Conservation (phyloP, 2,797 vertebrate species). For the Labroides dimidiatus region DNA sequence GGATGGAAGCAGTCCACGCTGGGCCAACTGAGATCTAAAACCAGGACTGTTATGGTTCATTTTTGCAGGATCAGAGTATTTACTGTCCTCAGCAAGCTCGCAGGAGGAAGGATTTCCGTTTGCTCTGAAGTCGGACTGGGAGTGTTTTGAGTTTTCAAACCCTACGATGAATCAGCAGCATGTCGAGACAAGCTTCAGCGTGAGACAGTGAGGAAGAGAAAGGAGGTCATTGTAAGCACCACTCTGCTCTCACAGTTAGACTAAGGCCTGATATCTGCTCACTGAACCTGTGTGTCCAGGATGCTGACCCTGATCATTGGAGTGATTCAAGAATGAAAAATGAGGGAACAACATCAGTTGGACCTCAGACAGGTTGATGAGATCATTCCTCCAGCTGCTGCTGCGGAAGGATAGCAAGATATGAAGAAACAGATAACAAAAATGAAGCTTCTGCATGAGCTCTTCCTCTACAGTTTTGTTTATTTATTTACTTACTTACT, state of each 20-base stretch:
- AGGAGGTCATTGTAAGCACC: background rate
- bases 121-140: background rate
- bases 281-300: no score
- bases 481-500: no score
- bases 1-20: background rate
- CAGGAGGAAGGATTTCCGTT: slow-evolving; percentile 12
- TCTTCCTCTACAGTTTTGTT: no score
- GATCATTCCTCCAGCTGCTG: no score
- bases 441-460: no score
- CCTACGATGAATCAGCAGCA: background rate
- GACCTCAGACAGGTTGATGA: no score
- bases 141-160: slow-evolving; percentile 1
- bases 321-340: no score
- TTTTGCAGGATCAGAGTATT: slow-evolving; percentile 14
- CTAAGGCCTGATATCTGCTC: background rate
- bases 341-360: no score
- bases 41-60: slow-evolving; percentile 13
- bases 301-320: no score
- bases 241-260: background rate
- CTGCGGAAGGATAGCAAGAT: no score
- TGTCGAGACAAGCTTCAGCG: slow-evolving; percentile 23
- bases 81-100: slow-evolving; percentile 20
- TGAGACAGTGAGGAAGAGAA: slow-evolving; percentile 9
- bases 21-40: slow-evolving; percentile 14
- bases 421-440: no score